A percentile compares a stretch with the other conserved stretches of the same genome.
Conservation (phyloP, 2,797 vertebrate genomes). For the Sebastes aleutianus region DNA sequence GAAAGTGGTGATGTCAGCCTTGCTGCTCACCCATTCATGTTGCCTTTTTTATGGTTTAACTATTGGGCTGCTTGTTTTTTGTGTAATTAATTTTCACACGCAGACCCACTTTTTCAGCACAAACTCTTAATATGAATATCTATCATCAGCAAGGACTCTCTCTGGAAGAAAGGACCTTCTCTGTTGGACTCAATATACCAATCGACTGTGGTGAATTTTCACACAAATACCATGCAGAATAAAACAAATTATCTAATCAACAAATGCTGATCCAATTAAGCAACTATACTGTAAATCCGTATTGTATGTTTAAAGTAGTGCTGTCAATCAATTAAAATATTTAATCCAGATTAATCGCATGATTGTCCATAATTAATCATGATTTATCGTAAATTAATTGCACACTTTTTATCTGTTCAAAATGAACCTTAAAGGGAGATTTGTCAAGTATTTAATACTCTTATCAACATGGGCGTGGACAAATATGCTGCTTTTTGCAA, state of each 20-base stretch:
- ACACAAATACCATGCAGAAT: background rate
- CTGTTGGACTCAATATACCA: background rate
- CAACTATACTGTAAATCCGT: background rate
- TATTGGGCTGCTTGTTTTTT: constrained; percentile 7
- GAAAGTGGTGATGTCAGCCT: constrained; percentile 43
- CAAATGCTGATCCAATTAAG: background rate
- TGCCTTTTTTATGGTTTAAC: constrained; percentile 14
- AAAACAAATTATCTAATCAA: background rate
- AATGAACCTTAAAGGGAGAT: too few species aligned
- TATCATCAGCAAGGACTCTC: background rate
- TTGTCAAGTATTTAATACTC: too few species aligned
- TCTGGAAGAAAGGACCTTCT: constrained; percentile 15
- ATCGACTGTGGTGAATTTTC: background rate
- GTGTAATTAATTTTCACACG: constrained; percentile 39
- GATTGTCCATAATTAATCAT: too few species aligned
- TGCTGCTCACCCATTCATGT: constrained; percentile 5
- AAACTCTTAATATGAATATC: constrained; percentile 31
- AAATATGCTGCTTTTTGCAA: too few species aligned
- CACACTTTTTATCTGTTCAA: too few species aligned
- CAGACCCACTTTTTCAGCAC: background rate
- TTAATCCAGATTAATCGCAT: background rate
- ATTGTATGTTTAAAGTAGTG: background rate
- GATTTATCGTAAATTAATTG: too few species aligned
- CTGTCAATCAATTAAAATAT: background rate
- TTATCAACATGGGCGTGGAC: too few species aligned